These are phyloP conservation scores for Luscinia luscinia DNA, from an alignment of 2,797 vertebrate species.

Conservation along the genomic window DNA sequence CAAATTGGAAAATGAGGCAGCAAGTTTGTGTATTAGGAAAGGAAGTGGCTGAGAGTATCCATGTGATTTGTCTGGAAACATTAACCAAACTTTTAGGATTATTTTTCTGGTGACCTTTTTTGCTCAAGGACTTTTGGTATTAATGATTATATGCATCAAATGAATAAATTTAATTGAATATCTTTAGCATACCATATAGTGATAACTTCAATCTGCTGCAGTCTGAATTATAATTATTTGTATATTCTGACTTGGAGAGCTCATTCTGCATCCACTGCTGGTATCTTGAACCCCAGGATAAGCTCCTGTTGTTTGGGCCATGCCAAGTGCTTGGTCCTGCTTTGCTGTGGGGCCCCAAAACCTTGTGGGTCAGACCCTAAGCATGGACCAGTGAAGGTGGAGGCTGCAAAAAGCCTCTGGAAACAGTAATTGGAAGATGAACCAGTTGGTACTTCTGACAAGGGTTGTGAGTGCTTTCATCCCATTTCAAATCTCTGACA, in stretches of 20 bases:
- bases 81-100: neutral
- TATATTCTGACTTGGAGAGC: neutral
- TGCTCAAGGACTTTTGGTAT: neutral
- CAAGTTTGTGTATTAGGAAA: neutral
- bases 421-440: neutral
- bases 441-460: neutral
- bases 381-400: neutral
- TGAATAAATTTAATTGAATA: neutral
- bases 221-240: neutral
- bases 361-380: rapidly evolving
- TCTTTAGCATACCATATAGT: neutral
- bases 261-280: neutral
- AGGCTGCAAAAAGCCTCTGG: neutral
- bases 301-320: neutral
- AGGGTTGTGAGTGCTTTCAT: neutral
- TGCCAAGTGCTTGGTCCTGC: neutral
- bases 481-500: neutral
- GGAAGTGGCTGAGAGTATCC: neutral
- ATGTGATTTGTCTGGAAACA: neutral
- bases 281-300: neutral
- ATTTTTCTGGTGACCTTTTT: neutral
- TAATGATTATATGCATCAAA: neutral
- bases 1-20: neutral
- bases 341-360: neutral
- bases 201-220: neutral